These are phyloP conservation scores for Tetrapedia diversipes DNA, from an alignment of 2,888 invertebrate genomes.

Conservation along the genomic window DNA sequence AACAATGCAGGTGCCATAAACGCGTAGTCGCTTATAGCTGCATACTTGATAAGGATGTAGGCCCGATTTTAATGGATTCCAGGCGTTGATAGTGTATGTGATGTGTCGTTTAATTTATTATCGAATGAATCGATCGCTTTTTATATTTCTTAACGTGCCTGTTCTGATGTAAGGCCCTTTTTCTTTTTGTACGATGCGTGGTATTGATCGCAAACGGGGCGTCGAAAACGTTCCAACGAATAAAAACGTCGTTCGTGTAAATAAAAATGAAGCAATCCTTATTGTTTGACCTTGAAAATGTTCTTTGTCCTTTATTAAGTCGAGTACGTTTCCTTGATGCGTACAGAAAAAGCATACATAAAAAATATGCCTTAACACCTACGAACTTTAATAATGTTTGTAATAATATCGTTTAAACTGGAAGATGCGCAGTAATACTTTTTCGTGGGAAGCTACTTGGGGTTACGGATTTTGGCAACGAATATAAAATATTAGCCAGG, in stretches of 20 bases:
- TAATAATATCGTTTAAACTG: conserved; percentile 62
- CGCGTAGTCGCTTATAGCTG: conserved; percentile 32
- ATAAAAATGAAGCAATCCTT: not conserved
- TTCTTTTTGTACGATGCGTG: conserved; percentile 23
- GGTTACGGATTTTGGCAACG: conserved; percentile 73
- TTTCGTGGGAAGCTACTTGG: conserved; percentile 68
- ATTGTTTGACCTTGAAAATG: conserved; percentile 62
- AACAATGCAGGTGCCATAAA: conserved; percentile 53
- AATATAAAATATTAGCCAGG: conserved; percentile 77
- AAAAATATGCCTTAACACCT: conserved; percentile 82
- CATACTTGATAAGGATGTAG: conserved; percentile 5
- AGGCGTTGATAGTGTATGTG: not conserved
- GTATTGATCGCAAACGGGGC: too few relatives aligned
- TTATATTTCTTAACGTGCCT: conserved; percentile 4
- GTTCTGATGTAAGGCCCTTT: not conserved
- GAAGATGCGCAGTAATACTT: conserved; percentile 82
- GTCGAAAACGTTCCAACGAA: not conserved
- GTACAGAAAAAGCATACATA: conserved; percentile 83
- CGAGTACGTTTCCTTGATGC: conserved; percentile 76
- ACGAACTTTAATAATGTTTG: conserved; percentile 65
- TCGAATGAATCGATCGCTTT: not conserved
- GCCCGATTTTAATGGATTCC: not conserved
- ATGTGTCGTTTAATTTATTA: not conserved
- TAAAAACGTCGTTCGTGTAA: not conserved
- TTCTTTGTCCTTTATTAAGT: conserved; percentile 68